A percentile compares a stretch with the other conserved stretches of the same genome.
Evolutionary conservation across 2,797 vertebrate species (phyloP).

Genomic region (Argyrosomus regius): DNA sequence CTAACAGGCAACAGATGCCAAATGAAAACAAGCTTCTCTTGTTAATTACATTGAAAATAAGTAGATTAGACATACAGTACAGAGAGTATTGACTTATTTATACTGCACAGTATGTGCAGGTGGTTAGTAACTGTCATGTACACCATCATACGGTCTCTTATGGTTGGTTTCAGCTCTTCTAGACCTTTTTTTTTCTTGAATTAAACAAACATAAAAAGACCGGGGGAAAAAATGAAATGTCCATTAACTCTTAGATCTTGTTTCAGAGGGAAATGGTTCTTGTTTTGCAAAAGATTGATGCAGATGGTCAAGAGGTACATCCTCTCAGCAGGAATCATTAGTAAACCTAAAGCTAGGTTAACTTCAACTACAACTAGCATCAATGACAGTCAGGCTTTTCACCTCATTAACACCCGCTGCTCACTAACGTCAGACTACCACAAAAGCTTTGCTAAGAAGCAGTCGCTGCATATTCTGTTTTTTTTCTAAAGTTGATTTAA

Average conservation of each 20-base stretch:
- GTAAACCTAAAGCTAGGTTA: slow-evolving; percentile 33
- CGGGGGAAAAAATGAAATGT: not conserved
- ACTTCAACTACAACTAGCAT: slow-evolving; percentile 35
- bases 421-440: not conserved
- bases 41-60: not conserved
- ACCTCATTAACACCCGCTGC: slow-evolving; percentile 60
- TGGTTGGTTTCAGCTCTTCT: not conserved
- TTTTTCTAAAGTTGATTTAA: slow-evolving; percentile 1
- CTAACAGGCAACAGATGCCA: slow-evolving; percentile 2
- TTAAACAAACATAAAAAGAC: slow-evolving; percentile 5
- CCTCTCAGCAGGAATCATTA: slow-evolving; percentile 56
- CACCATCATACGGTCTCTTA: not conserved
- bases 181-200: too few species aligned
- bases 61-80: not conserved
- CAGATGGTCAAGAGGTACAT: slow-evolving; percentile 12
- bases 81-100: not conserved
- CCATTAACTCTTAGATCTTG: not conserved
- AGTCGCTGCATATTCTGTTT: not conserved
- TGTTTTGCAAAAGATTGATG: not conserved
- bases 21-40: not conserved
- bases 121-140: not conserved
- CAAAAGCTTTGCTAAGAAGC: not conserved
- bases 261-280: not conserved
- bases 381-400: slow-evolving; percentile 46
- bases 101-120: too few species aligned